phyloP scores from a whole-genome alignment of 1,140 invertebrate genomes.

The Halictus rubicundus region DNA sequence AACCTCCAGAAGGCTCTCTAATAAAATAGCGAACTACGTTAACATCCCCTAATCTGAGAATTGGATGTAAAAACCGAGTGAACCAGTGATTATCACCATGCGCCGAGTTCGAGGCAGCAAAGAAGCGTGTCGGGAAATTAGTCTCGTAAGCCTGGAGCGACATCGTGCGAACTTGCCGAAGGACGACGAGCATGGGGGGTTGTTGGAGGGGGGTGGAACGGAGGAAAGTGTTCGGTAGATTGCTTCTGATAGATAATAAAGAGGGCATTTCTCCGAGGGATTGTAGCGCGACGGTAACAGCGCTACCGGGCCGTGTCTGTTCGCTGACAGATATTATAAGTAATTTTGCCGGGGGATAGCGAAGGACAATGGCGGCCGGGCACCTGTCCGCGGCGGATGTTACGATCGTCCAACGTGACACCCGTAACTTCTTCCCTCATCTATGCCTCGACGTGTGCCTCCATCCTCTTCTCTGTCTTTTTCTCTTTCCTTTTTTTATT shows the following conservation, averaged over 20 bases:
- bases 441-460: constrained; percentile 32
- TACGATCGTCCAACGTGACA: constrained; percentile 68
- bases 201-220: constrained; percentile 4
- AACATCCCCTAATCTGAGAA: too few relatives aligned
- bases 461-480: not conserved
- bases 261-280: constrained; percentile 68
- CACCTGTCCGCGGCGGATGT: constrained; percentile 46
- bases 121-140: constrained; percentile 33
- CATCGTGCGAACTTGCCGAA: constrained; percentile 5
- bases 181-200: not conserved
- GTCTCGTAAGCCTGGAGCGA: constrained; percentile 30
- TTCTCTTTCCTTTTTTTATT: constrained; percentile 35
- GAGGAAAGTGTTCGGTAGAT: constrained; percentile 61
- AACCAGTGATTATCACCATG: not conserved
- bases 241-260: constrained; percentile 74
- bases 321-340: constrained; percentile 69
- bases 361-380: constrained; percentile 27
- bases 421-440: constrained; percentile 59
- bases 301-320: constrained; percentile 54
- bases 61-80: not conserved
- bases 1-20: too few relatives aligned
- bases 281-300: constrained; percentile 53
- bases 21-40: too few relatives aligned
- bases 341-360: constrained; percentile 62
- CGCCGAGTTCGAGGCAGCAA: not conserved